Evolutionary conservation across 2,888 invertebrate genomes (phyloP).

Genomic region (Drosophila anceps): DNA sequence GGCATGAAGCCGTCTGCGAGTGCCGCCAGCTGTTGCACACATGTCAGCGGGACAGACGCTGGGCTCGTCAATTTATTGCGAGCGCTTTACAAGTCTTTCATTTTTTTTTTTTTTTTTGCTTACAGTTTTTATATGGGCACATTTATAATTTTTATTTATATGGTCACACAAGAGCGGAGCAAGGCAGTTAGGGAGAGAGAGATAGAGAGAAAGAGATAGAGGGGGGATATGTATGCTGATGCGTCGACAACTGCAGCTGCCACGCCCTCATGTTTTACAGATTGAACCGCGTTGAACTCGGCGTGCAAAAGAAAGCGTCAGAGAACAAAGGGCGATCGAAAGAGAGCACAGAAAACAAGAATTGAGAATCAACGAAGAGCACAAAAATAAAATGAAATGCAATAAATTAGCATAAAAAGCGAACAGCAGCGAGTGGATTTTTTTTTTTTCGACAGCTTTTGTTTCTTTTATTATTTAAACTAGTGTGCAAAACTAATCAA

Average conservation of each 20-base stretch:
- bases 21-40: constrained; percentile 68
- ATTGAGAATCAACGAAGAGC: constrained; percentile 22
- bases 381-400: constrained; percentile 34
- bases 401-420: constrained; percentile 72
- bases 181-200: neutral
- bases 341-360: constrained; percentile 39
- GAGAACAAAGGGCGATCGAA: constrained; percentile 46
- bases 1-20: constrained; percentile 15
- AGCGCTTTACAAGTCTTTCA: constrained; percentile 32
- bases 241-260: constrained; percentile 46
- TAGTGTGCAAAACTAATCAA: constrained; percentile 19
- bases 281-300: constrained; percentile 71
- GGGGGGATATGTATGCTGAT: constrained; percentile 45
- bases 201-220: neutral
- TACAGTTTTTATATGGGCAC: constrained; percentile 33
- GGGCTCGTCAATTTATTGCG: constrained; percentile 62
- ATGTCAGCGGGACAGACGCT: constrained; percentile 52
- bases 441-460: neutral
- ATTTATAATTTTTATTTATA: constrained; percentile 34
- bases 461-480: constrained; percentile 29
- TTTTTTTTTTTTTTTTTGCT: neutral
- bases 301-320: constrained; percentile 57
- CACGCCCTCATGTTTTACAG: constrained; percentile 36
- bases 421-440: constrained; percentile 37
- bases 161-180: constrained; percentile 35